Conservation (phyloP, 2,113 vertebrate genomes). For the Haplochromis burtoni region DNA sequence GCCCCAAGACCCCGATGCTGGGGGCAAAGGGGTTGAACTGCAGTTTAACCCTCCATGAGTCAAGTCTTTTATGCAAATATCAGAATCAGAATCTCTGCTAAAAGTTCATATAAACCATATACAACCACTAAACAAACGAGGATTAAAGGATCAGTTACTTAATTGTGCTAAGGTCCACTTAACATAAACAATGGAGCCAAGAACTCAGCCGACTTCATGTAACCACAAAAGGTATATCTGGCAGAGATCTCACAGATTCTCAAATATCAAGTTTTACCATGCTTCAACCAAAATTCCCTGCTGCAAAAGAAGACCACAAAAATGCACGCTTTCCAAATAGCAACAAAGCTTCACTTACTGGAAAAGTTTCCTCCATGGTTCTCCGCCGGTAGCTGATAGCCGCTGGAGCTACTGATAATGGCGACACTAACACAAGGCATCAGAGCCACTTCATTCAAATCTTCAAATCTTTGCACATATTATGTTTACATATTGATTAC, state of each 20-base stretch:
- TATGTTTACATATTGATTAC: background rate
- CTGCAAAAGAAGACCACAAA: background rate
- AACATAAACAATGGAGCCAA: fast-evolving
- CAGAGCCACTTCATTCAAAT: fast-evolving
- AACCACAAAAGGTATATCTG: fast-evolving
- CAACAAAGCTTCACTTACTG: background rate
- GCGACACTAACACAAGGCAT: background rate
- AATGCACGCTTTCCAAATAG: background rate
- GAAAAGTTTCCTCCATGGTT: fast-evolving
- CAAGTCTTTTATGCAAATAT: background rate
- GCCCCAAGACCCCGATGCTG: fast-evolving
- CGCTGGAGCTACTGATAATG: background rate
- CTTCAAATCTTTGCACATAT: background rate
- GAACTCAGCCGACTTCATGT: background rate
- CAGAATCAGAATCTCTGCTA: fast-evolving
- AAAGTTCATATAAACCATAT: background rate
- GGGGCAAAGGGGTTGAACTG: background rate
- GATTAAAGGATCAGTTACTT: fast-evolving
- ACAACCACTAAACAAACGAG: background rate
- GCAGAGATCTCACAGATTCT: background rate
- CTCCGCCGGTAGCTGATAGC: fast-evolving
- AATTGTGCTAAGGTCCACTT: background rate
- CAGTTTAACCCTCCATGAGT: background rate
- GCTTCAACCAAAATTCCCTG: fast-evolving
- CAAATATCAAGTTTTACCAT: fast-evolving